phyloP scores from a whole-genome alignment of 2,797 vertebrate genomes.

The Gymnothorax javanicus region DNA sequence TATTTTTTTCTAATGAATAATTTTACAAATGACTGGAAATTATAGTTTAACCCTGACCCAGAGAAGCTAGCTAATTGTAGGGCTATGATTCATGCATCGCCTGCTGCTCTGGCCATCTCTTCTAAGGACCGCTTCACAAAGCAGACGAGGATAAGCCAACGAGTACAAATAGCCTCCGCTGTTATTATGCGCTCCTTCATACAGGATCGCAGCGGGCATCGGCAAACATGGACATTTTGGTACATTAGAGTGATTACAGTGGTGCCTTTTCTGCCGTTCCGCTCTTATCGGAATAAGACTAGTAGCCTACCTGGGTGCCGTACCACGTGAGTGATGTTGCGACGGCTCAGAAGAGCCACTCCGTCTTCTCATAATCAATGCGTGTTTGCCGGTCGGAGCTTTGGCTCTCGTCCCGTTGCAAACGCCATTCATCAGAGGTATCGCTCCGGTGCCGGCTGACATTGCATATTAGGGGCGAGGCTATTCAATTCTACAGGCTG shows the following conservation, averaged over 20 bases:
- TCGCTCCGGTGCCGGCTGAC: conserved; percentile 1
- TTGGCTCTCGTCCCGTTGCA: not conserved
- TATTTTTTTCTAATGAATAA: not conserved
- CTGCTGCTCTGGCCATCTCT: not conserved
- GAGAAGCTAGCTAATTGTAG: not conserved
- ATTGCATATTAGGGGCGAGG: not conserved
- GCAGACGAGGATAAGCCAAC: not conserved
- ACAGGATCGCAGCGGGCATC: not conserved
- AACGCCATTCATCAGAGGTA: not conserved
- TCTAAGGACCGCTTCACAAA: not conserved
- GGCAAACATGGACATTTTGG: conserved; percentile 17
- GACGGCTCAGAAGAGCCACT: not conserved
- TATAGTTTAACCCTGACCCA: not conserved
- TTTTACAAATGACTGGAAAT: not conserved
- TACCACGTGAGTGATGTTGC: not conserved
- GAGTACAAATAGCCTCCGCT: not conserved
- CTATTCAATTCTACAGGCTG: not conserved
- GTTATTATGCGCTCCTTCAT: not conserved
- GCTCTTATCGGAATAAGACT: not conserved
- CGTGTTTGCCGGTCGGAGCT: not conserved
- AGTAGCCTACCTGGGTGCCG: too few species aligned
- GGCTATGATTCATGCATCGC: not conserved
- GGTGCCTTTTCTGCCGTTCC: not conserved
- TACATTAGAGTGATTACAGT: conserved; percentile 17
- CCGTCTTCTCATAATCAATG: not conserved